These are phyloP conservation scores for Thunnus albacares DNA, from an alignment of 2,797 vertebrate species.

Conservation along the genomic window DNA sequence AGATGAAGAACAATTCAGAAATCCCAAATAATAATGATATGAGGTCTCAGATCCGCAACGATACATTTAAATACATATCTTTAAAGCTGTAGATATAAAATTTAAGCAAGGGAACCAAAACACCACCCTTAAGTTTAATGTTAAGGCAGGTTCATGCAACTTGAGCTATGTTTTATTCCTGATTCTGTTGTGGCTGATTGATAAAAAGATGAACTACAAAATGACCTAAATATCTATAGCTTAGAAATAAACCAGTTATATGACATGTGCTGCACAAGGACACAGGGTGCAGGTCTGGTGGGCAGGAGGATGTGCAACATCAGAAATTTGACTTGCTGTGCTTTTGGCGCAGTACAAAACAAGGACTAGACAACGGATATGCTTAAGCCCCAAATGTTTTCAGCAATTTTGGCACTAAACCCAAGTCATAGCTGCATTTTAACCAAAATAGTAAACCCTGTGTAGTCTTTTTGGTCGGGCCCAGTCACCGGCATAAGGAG, in stretches of 20 bases:
- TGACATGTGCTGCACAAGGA: background rate
- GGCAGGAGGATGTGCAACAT: conserved; percentile 19
- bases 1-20: background rate
- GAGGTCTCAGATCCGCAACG: background rate
- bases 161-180: background rate
- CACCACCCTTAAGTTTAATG: background rate
- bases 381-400: too few relatives aligned
- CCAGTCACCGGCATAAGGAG: too few relatives aligned
- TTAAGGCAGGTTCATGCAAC: background rate
- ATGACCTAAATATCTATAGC: too few relatives aligned
- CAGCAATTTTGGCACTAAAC: too few relatives aligned
- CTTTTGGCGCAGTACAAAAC: conserved; percentile 31
- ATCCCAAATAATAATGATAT: background rate
- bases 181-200: too few relatives aligned
- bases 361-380: background rate
- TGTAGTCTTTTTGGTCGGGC: too few relatives aligned
- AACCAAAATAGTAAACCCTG: too few relatives aligned
- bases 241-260: conserved; percentile 13
- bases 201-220: too few relatives aligned
- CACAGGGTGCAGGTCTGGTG: background rate
- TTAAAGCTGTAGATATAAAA: background rate
- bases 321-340: conserved; percentile 15
- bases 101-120: too few relatives aligned
- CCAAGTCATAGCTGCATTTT: too few relatives aligned
- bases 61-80: background rate